These are phyloP conservation scores for Sebastes hubbsi DNA, from an alignment of 2,797 vertebrate species.

Conservation along the genomic window DNA sequence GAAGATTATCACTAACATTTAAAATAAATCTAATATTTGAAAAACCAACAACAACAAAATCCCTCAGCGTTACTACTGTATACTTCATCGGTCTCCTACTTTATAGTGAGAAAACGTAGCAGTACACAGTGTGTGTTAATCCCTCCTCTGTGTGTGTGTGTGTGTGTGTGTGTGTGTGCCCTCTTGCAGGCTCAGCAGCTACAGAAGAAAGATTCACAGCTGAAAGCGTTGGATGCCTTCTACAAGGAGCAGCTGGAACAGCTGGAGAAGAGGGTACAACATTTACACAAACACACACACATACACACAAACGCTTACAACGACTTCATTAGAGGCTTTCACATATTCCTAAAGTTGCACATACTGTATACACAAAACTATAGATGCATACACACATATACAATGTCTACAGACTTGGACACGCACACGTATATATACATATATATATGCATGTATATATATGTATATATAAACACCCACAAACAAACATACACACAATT, in stretches of 20 bases:
- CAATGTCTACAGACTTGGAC: neutral
- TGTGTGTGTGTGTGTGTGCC: constrained; percentile 1
- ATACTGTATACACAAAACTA: neutral
- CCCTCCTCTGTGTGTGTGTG: neutral
- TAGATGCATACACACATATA: neutral
- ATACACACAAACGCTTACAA: neutral
- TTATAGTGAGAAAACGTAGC: neutral
- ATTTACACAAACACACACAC: constrained; percentile 13
- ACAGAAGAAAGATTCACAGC: constrained; percentile 86
- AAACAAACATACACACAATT: neutral
- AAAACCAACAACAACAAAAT: neutral
- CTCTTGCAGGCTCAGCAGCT: constrained; percentile 83
- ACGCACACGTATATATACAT: neutral
- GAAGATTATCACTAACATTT: neutral
- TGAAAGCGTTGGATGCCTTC: constrained; percentile 85
- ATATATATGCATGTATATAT: neutral
- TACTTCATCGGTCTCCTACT: neutral
- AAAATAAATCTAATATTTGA: neutral
- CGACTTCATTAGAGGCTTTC: constrained; percentile 11
- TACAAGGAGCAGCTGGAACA: constrained; percentile 90
- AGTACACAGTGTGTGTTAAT: constrained; percentile 13
- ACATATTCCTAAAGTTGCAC: neutral
- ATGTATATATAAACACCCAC: neutral
- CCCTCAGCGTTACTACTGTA: neutral
- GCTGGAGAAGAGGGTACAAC: constrained; percentile 89